These are phyloP conservation scores for Mongoloraphidia duomilia DNA, from an alignment of 2,888 invertebrate species.

Conservation along the genomic window DNA sequence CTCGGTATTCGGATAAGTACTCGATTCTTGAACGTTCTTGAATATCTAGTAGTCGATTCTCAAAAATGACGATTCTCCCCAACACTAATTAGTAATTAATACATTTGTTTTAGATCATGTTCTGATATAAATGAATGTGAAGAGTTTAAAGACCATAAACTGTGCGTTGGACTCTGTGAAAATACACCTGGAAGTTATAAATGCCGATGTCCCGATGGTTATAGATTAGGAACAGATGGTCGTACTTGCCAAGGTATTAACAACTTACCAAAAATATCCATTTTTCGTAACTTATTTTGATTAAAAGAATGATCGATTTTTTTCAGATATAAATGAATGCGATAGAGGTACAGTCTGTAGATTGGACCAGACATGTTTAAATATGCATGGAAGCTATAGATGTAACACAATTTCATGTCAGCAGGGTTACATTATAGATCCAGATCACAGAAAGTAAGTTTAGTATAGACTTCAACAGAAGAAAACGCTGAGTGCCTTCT, in stretches of 20 bases:
- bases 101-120: slow-evolving; percentile 40
- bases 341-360: slow-evolving; percentile 33
- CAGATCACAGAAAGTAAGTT: slow-evolving; percentile 64
- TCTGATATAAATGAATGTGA: slow-evolving; percentile 78
- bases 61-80: too few species aligned
- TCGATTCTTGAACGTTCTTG: too few species aligned
- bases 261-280: slow-evolving; percentile 6
- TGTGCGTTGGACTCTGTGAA: slow-evolving; percentile 64
- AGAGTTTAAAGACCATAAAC: slow-evolving; percentile 52
- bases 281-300: not conserved
- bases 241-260: slow-evolving; percentile 67
- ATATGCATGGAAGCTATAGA: slow-evolving; percentile 75
- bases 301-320: slow-evolving; percentile 5
- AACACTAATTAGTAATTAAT: too few species aligned
- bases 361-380: slow-evolving; percentile 71
- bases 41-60: too few species aligned
- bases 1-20: too few species aligned
- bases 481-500: too few species aligned
- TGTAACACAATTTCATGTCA: slow-evolving; percentile 83
- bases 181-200: slow-evolving; percentile 78
- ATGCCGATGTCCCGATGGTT: slow-evolving; percentile 70
- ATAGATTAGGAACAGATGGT: slow-evolving; percentile 56
- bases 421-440: slow-evolving; percentile 63
- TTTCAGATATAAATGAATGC: slow-evolving; percentile 61
- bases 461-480: not conserved